These are phyloP conservation scores for Bubalus kerabau DNA, from an alignment of 2,113 vertebrate genomes.

Conservation along the genomic window DNA sequence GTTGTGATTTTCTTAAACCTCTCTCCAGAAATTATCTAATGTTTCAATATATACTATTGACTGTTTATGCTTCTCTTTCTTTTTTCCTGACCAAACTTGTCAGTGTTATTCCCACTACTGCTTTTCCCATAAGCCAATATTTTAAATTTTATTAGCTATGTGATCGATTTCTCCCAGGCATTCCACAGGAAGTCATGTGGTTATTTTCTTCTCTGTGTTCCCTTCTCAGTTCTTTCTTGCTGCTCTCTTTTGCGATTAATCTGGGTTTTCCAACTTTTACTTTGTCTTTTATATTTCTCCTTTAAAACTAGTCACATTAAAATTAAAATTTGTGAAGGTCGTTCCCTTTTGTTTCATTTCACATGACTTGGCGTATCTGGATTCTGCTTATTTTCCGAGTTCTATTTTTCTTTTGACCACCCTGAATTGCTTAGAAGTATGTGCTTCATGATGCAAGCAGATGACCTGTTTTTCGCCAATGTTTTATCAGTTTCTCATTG, in stretches of 20 bases:
- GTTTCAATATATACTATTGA: accelerated
- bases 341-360: no score
- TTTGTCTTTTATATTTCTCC: background rate
- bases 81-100: accelerated
- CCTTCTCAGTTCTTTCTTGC: background rate
- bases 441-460: accelerated
- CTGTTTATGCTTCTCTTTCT: background rate
- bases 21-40: no score
- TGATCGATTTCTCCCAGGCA: background rate
- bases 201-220: background rate
- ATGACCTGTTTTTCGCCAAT: background rate
- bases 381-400: background rate
- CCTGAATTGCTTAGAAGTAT: background rate
- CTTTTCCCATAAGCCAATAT: no score
- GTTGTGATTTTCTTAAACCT: background rate
- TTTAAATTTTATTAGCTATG: background rate
- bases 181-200: accelerated
- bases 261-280: background rate
- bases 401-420: background rate
- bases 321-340: background rate
- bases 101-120: background rate
- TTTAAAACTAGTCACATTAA: background rate
- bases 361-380: background rate
- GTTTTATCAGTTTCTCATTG: background rate
- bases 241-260: accelerated